Percentiles rank a stretch among this genome's conserved stretches.
Evolutionary conservation across 2,888 invertebrate species (phyloP).

Genomic region (Parnassius glacialis): DNA sequence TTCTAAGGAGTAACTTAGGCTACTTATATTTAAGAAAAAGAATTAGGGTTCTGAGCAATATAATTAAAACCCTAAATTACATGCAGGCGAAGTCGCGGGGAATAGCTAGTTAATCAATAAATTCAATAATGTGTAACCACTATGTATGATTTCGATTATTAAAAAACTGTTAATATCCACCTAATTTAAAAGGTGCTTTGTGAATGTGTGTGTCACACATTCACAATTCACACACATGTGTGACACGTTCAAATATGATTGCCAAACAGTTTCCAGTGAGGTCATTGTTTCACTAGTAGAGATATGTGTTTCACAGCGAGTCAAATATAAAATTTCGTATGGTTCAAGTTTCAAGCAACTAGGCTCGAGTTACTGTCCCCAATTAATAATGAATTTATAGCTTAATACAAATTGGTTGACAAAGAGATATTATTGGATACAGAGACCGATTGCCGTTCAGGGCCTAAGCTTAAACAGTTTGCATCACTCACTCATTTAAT

Average conservation of each 20-base stretch:
- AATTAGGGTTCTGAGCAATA: too few relatives aligned
- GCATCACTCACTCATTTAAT: conserved; percentile 30
- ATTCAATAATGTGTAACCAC: too few relatives aligned
- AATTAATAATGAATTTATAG: conserved; percentile 48
- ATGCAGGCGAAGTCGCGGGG: too few relatives aligned
- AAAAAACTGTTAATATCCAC: too few relatives aligned
- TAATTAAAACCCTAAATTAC: too few relatives aligned
- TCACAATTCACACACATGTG: neutral
- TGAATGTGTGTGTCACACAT: too few relatives aligned
- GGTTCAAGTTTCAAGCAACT: conserved; percentile 25
- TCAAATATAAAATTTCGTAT: conserved; percentile 20
- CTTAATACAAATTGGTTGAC: conserved; percentile 47
- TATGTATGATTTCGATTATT: too few relatives aligned
- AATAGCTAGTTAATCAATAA: too few relatives aligned
- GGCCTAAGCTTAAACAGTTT: conserved; percentile 30
- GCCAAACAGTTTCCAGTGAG: conserved; percentile 13
- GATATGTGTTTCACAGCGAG: conserved; percentile 15
- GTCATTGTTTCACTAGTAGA: conserved; percentile 7
- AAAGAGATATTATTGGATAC: conserved; percentile 34
- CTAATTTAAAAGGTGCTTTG: too few relatives aligned
- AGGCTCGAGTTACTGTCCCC: conserved; percentile 53
- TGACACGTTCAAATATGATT: conserved; percentile 4
- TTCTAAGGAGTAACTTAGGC: too few relatives aligned
- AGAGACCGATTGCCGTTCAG: conserved; percentile 30
- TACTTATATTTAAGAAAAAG: too few relatives aligned